Conservation (phyloP, 2,113 vertebrate genomes). For the Diadophis punctatus region DNA sequence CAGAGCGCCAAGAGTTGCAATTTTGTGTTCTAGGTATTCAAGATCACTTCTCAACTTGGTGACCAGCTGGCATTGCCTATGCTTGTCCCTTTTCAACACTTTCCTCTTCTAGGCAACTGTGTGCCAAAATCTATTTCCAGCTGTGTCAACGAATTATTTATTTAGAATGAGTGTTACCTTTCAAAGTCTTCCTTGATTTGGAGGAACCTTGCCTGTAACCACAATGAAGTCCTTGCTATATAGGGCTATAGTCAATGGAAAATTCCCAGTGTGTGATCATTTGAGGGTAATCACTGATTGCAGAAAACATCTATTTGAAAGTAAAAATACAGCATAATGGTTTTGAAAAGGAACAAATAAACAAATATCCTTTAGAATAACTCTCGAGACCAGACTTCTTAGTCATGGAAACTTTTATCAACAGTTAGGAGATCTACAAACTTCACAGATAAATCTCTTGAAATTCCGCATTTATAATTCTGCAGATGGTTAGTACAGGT, state of each 20-base stretch:
- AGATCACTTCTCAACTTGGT: neutral
- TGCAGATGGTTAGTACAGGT: neutral
- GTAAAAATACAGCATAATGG: neutral
- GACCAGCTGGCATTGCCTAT: neutral
- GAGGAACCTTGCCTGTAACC: neutral
- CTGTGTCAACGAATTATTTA: neutral
- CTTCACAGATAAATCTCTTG: neutral
- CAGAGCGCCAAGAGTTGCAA: neutral
- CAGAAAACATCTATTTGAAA: neutral
- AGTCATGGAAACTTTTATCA: neutral
- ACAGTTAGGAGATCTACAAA: neutral
- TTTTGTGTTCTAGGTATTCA: neutral
- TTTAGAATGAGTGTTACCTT: neutral
- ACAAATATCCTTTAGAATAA: neutral
- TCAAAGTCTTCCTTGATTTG: neutral
- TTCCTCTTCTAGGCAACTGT: neutral
- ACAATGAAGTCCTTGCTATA: neutral
- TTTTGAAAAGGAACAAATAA: neutral
- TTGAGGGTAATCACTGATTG: neutral
- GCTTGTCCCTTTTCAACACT: neutral
- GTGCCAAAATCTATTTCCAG: neutral
- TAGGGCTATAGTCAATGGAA: neutral
- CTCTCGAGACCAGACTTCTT: neutral
- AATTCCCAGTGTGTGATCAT: neutral
- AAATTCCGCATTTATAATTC: neutral